Evolutionary conservation across 2,888 invertebrate species (phyloP), one percentile per base, ranked within the genome.

Genomic region (Syritta pipiens): DNA sequence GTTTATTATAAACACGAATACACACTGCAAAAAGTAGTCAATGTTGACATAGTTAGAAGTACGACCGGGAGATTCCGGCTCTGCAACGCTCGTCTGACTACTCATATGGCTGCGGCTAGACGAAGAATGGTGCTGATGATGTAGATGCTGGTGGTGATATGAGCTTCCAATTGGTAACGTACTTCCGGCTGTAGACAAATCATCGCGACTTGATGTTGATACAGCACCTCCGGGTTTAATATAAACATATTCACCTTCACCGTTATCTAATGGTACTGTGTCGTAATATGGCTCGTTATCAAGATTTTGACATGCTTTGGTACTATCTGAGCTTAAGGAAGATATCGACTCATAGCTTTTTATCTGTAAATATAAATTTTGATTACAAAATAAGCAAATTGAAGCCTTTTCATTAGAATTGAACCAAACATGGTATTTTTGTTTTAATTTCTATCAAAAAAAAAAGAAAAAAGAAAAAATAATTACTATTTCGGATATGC

Each of bases 1-100:
- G n/a, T n/a, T n/a, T n/a, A n/a, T n/a, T n/a, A n/a, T n/a, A n/a
- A n/a, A n/a, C n/a, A n/a, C 22, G 30, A 19, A 6, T 76, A 90
- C 93, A 90, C 88, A 95, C 94, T 94, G 93, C 88, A 96, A 93
- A 85, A 96, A 96, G 88, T 96, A 96, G 89, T 96, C 96, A 90
- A 96, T 96, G 89, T 96, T 96, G 88, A 96, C 96, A 89, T 96
- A 96, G 90, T 96, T 96, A 81, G 95, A 94, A 82, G 94, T 93
- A 84, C 91, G 91, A 84, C 94, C 93, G 59, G 95, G 95, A 28
- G 94, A 94, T 88, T 95, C 94, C 19, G 94, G 94, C 82, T 93
- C 93, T 82, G 90, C 90, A 35, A 87, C 88, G 82, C 88, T 89
- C 57, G 87, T 86, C 83, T 89, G 89, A 79, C 88, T 88, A 82